Evolutionary conservation across 2,797 vertebrate species (phyloP).

Genomic region (Nannoperca obscura): DNA sequence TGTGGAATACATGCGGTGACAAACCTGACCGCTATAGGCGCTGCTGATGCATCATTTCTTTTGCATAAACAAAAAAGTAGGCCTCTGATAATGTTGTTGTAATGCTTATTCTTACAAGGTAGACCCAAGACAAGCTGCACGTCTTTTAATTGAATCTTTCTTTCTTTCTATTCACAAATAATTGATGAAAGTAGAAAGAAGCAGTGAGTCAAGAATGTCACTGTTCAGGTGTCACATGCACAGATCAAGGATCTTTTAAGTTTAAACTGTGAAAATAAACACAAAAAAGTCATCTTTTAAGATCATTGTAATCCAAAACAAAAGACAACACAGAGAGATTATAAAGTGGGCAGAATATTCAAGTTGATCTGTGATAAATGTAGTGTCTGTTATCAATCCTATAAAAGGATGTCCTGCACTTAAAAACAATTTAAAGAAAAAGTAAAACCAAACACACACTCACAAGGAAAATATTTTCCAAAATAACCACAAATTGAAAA

Average conservation of each 20-base stretch:
- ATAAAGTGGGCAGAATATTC: too few species aligned
- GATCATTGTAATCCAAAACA: background rate
- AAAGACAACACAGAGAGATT: background rate
- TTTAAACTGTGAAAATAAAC: background rate
- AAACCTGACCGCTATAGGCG: constrained; percentile 25
- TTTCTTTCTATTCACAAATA: background rate
- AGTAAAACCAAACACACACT: background rate
- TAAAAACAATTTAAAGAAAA: background rate
- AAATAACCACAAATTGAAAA: background rate
- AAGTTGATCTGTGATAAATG: too few species aligned
- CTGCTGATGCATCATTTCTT: background rate
- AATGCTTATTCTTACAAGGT: background rate
- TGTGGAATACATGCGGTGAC: background rate
- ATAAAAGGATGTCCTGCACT: too few species aligned
- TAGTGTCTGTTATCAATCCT: too few species aligned
- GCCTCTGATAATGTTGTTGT: background rate
- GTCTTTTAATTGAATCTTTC: background rate
- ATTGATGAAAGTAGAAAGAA: background rate
- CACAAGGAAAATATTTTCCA: background rate
- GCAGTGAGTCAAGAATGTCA: too few species aligned
- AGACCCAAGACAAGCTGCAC: background rate
- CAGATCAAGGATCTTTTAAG: background rate
- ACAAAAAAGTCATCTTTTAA: background rate
- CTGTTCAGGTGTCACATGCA: background rate
- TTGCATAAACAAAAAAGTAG: constrained; percentile 17